Base-by-base conservation (phyloP, 2,888 invertebrate genomes). In the Synergus umbraculus region DNA sequence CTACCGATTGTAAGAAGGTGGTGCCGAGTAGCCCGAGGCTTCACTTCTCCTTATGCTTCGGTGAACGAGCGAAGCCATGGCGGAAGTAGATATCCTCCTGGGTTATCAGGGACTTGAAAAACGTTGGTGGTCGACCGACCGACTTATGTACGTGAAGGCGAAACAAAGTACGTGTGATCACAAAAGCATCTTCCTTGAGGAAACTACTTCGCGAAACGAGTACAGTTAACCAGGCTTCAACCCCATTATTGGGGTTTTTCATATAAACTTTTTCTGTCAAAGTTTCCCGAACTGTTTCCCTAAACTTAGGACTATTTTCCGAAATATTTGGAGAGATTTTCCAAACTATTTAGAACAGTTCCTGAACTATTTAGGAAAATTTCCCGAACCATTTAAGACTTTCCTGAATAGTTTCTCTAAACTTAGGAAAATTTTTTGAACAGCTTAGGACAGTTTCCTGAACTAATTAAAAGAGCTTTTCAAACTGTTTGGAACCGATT, bases 1-100 rank as follows among this genome's bases (percentile, higher is more conserved):
- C 85, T 83, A 82, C 82, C 81, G 83, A 81, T 67, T 64, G 63
- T 64, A 63, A 85, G 85, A 83, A 84, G 86, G 80, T 81, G 82
- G 83, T 83, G 83, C 81, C 83, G 76, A 76, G 76, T 79, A 82
- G 86, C 85, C 85, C 67, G 79, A 43, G 79, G 85, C 82, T 67
- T 76, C 78, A 64, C 79, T 85, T 73, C 81, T 81, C 65, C 79
- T 80, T 78, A 82, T 83, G 79, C 79, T 83, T 81, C 64, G 37
- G 46, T 73, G 76, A 80, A 44, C 66, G 37, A 69, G 76, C 54
- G 77, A 76, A 76, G 78, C 76, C 79, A 54, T 82, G 76, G 82
- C 83, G 84, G 82, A 87, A 85, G 80, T 73, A 73, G 73, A 73
- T 73, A 73, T 73, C 73, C 73, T 73, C 73, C 37, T 54, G 73